phyloP scores from a whole-genome alignment of 2,113 vertebrate species.

The Epinephelus lanceolatus region DNA sequence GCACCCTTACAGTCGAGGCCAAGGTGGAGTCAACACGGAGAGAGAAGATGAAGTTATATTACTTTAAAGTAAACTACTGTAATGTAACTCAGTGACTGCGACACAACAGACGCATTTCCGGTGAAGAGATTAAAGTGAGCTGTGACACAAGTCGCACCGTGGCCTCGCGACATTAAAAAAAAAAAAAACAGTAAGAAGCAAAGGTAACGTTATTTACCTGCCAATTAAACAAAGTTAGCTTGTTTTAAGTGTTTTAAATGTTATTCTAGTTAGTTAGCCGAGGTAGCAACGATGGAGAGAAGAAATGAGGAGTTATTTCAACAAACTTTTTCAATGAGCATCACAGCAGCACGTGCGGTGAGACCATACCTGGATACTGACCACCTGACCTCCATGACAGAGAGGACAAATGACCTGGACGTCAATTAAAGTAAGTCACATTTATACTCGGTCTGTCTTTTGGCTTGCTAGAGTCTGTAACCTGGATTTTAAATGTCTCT shows the following conservation, averaged over 20 bases:
- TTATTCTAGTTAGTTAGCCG: background rate
- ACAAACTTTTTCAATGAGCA: background rate
- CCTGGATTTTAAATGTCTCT: background rate
- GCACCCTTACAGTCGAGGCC: background rate
- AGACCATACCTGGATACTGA: background rate
- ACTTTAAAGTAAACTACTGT: too few species aligned
- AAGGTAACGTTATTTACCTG: background rate
- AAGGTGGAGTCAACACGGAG: too few species aligned
- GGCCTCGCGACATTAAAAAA: background rate
- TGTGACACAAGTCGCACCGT: background rate
- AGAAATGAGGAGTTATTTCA: background rate
- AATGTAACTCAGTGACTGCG: background rate
- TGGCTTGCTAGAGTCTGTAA: background rate
- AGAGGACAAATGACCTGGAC: background rate
- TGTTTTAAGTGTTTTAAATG: background rate
- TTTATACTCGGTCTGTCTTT: too few species aligned
- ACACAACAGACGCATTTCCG: background rate
- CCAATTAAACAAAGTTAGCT: background rate
- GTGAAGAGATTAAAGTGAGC: background rate
- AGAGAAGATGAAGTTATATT: too few species aligned
- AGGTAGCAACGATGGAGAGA: background rate
- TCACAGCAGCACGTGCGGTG: background rate
- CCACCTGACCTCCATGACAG: background rate
- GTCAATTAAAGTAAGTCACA: background rate
- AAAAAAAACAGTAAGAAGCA: too few species aligned